These are phyloP conservation scores for Erebia epiphron DNA, from an alignment of 2,888 invertebrate genomes.

Conservation along the genomic window DNA sequence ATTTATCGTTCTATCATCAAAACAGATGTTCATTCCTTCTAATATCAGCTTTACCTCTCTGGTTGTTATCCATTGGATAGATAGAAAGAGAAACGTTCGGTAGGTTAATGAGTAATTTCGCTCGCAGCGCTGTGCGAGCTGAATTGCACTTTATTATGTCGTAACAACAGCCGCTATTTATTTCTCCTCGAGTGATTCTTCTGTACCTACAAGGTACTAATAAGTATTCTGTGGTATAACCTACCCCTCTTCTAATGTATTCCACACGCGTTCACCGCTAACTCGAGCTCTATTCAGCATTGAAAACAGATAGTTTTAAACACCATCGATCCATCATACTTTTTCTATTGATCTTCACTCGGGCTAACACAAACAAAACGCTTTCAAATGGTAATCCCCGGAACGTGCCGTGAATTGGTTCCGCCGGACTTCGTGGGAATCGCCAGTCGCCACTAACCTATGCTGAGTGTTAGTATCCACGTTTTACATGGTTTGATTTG, in stretches of 20 bases:
- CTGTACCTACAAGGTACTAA: no score
- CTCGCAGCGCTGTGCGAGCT: no score
- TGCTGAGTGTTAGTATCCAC: slow-evolving; percentile 24
- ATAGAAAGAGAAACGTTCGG: no score
- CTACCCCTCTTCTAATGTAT: slow-evolving; percentile 61
- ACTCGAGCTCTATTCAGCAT: slow-evolving; percentile 66
- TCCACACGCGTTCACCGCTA: slow-evolving; percentile 70
- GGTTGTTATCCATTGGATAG: no score
- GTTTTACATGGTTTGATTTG: slow-evolving; percentile 11
- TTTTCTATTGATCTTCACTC: slow-evolving; percentile 74
- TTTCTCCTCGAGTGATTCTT: no score
- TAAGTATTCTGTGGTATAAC: slow-evolving; percentile 23
- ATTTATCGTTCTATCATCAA: no score
- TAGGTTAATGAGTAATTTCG: no score
- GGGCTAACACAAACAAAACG: slow-evolving; percentile 77
- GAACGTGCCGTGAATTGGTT: slow-evolving; percentile 78
- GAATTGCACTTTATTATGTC: no score
- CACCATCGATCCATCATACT: slow-evolving; percentile 73
- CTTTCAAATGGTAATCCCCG: slow-evolving; percentile 78
- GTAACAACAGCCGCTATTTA: no score
- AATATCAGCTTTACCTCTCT: no score
- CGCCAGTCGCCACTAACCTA: slow-evolving; percentile 54
- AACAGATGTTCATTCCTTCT: no score
- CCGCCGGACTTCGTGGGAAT: slow-evolving; percentile 73
- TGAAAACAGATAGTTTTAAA: slow-evolving; percentile 59